Evolutionary conservation across 2,113 vertebrate genomes (phyloP).

Genomic region (Progne subis): DNA sequence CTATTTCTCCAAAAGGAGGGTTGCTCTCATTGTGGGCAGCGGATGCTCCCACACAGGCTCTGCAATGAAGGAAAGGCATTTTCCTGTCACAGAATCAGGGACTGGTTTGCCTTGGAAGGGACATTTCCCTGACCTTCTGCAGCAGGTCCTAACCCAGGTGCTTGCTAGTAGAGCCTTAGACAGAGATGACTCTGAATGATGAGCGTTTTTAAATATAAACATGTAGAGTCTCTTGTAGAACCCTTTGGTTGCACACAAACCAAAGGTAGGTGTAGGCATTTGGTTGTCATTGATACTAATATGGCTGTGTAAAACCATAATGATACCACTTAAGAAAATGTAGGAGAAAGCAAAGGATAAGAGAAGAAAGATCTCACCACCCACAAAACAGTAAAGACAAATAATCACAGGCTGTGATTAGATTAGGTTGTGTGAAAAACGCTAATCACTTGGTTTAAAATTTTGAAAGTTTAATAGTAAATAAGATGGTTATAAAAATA

Average conservation of each 20-base stretch:
- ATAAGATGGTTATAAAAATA: too few species aligned
- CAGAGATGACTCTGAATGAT: too few species aligned
- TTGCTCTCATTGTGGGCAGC: rapidly evolving
- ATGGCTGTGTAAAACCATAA: too few species aligned
- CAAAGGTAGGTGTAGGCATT: too few species aligned
- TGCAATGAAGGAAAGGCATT: neutral
- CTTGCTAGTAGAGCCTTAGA: neutral
- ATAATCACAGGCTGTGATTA: neutral
- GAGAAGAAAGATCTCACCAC: neutral
- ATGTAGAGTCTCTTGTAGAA: too few species aligned
- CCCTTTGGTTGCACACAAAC: too few species aligned
- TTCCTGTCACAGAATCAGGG: neutral
- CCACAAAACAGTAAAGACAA: neutral
- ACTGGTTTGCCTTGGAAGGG: too few species aligned
- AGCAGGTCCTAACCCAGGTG: neutral
- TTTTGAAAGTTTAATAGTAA: too few species aligned
- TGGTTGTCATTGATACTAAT: too few species aligned
- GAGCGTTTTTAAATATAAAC: too few species aligned
- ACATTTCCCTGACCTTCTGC: neutral
- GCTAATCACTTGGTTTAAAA: too few species aligned
- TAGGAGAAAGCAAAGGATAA: neutral
- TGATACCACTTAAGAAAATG: neutral
- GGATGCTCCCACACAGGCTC: neutral
- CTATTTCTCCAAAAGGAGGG: neutral
- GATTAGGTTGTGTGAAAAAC: too few species aligned